phyloP scores from a whole-genome alignment of 1,140 invertebrate species.

The Apis laboriosa region DNA sequence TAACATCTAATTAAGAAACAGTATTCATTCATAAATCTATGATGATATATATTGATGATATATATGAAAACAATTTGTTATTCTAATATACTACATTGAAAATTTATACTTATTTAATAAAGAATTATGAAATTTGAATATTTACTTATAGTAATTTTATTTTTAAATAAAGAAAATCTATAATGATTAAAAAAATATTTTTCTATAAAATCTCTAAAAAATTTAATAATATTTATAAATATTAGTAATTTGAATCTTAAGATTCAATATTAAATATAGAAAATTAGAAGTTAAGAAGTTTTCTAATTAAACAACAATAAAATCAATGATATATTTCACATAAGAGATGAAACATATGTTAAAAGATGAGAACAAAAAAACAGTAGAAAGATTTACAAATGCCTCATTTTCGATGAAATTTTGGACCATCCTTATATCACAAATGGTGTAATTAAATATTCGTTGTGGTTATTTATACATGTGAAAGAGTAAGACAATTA shows the following conservation, averaged over 20 bases:
- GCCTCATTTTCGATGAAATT: conserved; percentile 34
- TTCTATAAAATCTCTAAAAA: neutral
- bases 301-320: too few species aligned
- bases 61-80: neutral
- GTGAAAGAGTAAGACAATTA: conserved; percentile 41
- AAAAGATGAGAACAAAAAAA: conserved; percentile 22
- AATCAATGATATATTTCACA: too few species aligned
- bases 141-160: too few species aligned
- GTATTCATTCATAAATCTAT: neutral
- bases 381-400: conserved; percentile 15
- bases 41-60: too few species aligned
- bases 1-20: neutral
- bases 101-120: neutral
- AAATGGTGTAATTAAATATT: conserved; percentile 44
- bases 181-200: neutral
- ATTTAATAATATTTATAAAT: too few species aligned
- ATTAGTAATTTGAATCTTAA: too few species aligned
- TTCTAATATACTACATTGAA: neutral
- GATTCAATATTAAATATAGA: too few species aligned
- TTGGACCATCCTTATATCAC: conserved; percentile 29
- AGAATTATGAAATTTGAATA: neutral
- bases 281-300: too few species aligned
- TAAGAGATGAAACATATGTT: neutral
- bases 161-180: neutral
- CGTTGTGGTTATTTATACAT: conserved; percentile 13